Percentiles rank a stretch among this genome's conserved stretches.
phyloP scores from a whole-genome alignment of 2,113 vertebrate genomes.

The Lathamus discolor region DNA sequence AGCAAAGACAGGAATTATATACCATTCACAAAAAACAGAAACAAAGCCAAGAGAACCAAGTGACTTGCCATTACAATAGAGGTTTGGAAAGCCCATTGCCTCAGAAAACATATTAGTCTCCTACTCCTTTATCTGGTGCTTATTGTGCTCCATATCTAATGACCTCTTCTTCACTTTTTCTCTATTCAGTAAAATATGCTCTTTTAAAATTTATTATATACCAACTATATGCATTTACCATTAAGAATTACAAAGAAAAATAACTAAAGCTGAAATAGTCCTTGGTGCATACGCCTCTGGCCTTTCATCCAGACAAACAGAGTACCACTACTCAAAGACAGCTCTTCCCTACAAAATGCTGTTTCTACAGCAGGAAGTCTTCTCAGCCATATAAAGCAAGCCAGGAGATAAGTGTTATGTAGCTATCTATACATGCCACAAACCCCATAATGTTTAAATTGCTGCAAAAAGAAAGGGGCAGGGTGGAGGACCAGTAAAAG shows the following conservation, averaged over 20 bases:
- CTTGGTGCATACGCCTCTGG: neutral
- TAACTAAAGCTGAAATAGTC: neutral
- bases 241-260: neutral
- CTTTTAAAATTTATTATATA: neutral
- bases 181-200: neutral
- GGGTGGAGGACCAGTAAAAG: neutral
- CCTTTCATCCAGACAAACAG: neutral
- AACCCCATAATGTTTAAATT: neutral
- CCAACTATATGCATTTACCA: neutral
- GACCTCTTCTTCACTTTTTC: neutral
- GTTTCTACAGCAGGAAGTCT: neutral
- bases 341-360: neutral
- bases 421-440: neutral
- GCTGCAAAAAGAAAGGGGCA: neutral
- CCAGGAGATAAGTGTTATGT: neutral
- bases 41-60: neutral
- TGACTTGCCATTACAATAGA: neutral
- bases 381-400: neutral
- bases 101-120: neutral
- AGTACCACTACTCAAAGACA: neutral
- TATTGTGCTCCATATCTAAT: neutral
- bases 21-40: neutral
- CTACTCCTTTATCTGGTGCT: neutral
- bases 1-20: neutral
- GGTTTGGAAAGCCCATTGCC: neutral